phyloP scores from a whole-genome alignment of 2,113 vertebrate genomes.

The Todiramphus chloris region DNA sequence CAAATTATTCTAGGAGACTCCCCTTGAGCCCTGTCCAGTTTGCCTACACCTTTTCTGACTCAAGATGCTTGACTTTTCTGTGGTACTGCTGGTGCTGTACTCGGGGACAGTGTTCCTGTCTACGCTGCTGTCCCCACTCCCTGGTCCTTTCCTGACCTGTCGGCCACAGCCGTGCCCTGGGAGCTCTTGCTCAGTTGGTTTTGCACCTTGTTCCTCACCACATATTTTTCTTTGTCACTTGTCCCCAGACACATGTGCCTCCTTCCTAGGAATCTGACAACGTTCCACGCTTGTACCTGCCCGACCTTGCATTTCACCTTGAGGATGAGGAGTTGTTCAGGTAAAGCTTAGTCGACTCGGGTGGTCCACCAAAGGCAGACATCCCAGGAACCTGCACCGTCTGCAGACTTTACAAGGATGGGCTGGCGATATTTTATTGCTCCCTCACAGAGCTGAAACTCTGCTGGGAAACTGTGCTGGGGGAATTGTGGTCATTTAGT shows the following conservation, averaged over 20 bases:
- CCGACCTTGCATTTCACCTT: not conserved
- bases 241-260: not conserved
- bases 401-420: not conserved
- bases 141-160: not conserved
- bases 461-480: not conserved
- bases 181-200: not conserved
- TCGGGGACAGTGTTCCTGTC: not conserved
- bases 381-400: not conserved
- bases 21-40: not conserved
- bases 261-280: not conserved
- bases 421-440: not conserved
- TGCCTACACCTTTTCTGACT: not conserved
- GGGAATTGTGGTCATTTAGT: not conserved
- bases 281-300: not conserved
- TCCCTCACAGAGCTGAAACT: not conserved
- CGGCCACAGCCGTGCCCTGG: too few relatives aligned
- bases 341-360: not conserved
- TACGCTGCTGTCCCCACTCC: not conserved
- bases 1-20: fast-evolving
- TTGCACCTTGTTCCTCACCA: not conserved
- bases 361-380: not conserved
- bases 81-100: too few relatives aligned
- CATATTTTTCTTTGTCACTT: not conserved
- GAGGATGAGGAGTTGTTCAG: not conserved
- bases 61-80: not conserved